phyloP scores from a whole-genome alignment of 1,140 invertebrate species.

The Prorops nasuta region DNA sequence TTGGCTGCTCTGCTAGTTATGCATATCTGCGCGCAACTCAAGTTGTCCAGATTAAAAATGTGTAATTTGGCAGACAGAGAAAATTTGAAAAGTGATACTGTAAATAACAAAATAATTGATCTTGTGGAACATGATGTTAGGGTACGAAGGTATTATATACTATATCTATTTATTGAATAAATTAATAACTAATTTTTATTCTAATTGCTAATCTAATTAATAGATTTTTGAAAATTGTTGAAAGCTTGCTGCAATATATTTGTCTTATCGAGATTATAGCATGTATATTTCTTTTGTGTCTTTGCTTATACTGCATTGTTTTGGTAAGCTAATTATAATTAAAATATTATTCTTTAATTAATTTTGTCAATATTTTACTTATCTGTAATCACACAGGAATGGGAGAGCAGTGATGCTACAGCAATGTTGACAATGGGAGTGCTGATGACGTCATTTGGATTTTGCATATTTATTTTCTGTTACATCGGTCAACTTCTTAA shows the following conservation, averaged over 20 bases:
- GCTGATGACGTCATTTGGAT: conserved; percentile 15
- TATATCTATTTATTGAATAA: not conserved
- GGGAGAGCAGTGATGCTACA: conserved; percentile 17
- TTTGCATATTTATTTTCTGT: conserved; percentile 29
- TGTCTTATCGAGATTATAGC: conserved; percentile 25
- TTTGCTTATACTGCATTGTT: conserved; percentile 17
- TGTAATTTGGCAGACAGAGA: conserved; percentile 4
- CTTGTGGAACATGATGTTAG: conserved; percentile 2
- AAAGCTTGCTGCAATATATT: conserved; percentile 16
- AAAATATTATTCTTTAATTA: not conserved
- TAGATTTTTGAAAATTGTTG: conserved; percentile 10
- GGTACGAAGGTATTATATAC: not conserved
- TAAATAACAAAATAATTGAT: not conserved
- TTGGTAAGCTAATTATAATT: conserved; percentile 9
- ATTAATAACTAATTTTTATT: no score
- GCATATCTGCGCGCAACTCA: conserved; percentile 23
- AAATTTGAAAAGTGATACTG: not conserved
- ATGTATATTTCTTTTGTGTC: conserved; percentile 2
- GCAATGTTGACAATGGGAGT: conserved; percentile 20
- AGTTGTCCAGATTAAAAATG: conserved; percentile 15
- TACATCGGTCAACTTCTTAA: conserved; percentile 27
- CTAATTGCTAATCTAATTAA: no score
- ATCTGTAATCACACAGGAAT: conserved; percentile 18
- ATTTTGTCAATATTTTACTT: not conserved
- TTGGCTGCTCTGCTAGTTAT: conserved; percentile 19